Base-by-base conservation (phyloP, 2,113 vertebrate genomes). In the Chloebia gouldiae region DNA sequence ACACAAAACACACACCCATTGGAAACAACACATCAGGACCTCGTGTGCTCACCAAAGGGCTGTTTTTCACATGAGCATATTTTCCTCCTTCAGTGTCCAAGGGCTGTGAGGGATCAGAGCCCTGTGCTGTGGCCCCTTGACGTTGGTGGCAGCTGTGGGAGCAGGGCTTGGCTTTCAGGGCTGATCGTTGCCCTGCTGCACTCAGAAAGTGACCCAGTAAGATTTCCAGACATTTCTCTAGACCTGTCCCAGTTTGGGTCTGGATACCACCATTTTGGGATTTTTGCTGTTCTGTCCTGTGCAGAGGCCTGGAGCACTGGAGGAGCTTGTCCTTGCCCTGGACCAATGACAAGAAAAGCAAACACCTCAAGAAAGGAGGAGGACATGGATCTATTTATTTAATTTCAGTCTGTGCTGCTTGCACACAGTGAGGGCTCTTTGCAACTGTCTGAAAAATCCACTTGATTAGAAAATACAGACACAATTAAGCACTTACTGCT, bases 401-500 rank as follows among this genome's bases (percentile, higher is more conserved):
- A 18, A 11, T 79, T 88, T 93, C 40, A 27, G 45, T 30, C 54
- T 72, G 44, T 66, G 37, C 28, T 66, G 59, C 72, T 84, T 24
- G 12, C 37, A 30, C 17, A 70, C 25, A 69, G 23, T 19, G 60
- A 47, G 22, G 31, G 20, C 64, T 83, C 51, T 84, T 80, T 13
- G 24, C 57, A 91, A 50, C 44, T 54, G 35, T 39, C 69, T 94
- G 47, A 84, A 86, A 72, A 76, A 82, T 25, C 75, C 85, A 73
- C 68, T 90, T 63, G 44, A 85, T 81, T 85, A 68, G 50, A 94
- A 93, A 82, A 73, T 50, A 70, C 56, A 91, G 93, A 85, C 85
- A 92, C 66, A 84, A 73, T 93, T 81, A 86, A 86, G 61, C 45
- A 92, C 87, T 93, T 87, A 80, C 23, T 47, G 44, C n/a, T 90